Conservation (phyloP, 2,888 invertebrate genomes). For the Timandra comae region DNA sequence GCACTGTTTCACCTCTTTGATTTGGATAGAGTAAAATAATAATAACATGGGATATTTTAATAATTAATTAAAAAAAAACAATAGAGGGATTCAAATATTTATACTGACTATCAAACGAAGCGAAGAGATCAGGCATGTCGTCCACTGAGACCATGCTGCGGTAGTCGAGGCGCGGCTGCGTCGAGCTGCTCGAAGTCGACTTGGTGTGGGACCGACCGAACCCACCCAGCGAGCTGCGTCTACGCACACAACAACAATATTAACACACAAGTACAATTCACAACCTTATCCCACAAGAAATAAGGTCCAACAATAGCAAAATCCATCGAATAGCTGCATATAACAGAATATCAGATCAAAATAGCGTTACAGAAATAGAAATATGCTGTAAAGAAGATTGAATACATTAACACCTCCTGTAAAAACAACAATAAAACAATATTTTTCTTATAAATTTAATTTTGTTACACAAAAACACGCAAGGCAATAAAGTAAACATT, state of each 20-base stretch:
- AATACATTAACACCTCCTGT: slow-evolving; percentile 16
- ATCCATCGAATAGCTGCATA: slow-evolving; percentile 20
- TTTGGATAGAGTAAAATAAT: too few species aligned
- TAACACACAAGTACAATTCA: slow-evolving; percentile 7
- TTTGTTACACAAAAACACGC: slow-evolving; percentile 12
- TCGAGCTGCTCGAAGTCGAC: slow-evolving; percentile 76
- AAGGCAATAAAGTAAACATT: slow-evolving; percentile 17
- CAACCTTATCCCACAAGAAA: too few species aligned
- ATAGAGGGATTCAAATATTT: background rate
- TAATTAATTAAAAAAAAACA: too few species aligned
- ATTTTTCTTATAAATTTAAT: too few species aligned
- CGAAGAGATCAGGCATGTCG: slow-evolving; percentile 96
- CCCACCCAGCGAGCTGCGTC: slow-evolving; percentile 91
- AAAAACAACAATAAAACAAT: too few species aligned
- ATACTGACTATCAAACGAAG: slow-evolving; percentile 93
- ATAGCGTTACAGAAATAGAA: slow-evolving; percentile 1
- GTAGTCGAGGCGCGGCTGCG: slow-evolving; percentile 88
- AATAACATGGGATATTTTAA: too few species aligned
- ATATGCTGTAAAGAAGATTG: background rate
- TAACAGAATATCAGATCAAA: slow-evolving; percentile 10
- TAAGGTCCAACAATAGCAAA: background rate
- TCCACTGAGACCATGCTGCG: slow-evolving; percentile 95
- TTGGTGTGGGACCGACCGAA: slow-evolving; percentile 86
- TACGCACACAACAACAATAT: slow-evolving; percentile 44
- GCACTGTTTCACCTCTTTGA: too few species aligned